Evolutionary conservation across 2,888 invertebrate species (phyloP), one percentile per base, ranked within the genome.

Genomic region (Agapostemon virescens): DNA sequence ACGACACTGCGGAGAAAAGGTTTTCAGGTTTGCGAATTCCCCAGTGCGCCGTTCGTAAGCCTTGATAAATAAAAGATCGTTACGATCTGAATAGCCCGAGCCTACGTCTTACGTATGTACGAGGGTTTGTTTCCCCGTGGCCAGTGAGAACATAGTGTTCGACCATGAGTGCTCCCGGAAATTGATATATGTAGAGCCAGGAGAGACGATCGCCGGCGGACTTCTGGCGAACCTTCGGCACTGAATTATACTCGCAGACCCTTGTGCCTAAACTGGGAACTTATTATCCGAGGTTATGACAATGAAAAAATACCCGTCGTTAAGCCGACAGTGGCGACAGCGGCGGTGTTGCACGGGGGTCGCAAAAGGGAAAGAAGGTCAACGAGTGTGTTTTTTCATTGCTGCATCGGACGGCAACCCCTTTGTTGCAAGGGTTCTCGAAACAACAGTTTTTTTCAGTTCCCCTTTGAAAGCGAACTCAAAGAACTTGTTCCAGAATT

Each of bases 101-200:
- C 63, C 67, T 73, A 83, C 82, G 83, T 86, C 79, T 90, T 88
- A 86, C 83, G 85, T 88, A 88, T 85, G 88, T 87, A 88, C 81
- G 87, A 85, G 81, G 78, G 84, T 40, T 1, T 15, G 45, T 23
- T 49, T 20, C 61, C n/a, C 52, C 30, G 40, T 55, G 30, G 33
- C 15, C 30, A 1, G 30, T 30, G 33, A 15, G 3, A 45, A 0
- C 40, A 67, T 55, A 20, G 61, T 67, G 40, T 20, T 23, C 68
- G 33, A 70, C 40, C n/a, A 52, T 9, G 36, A 83, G 81, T 86
- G 88, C 88, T 88, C 90, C 87, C 81, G 81, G 83, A 88, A 89
- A 86, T 90, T 91, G 91, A 91, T 90, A 83, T 89, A 91, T 90
- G 83, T 89, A 91, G 86, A 88, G 91, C 88, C 89, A 87, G 89